Percentiles rank a stretch among this genome's conserved stretches.
phyloP scores from a whole-genome alignment of 2,888 invertebrate species.

The Orchesella flavescens region DNA sequence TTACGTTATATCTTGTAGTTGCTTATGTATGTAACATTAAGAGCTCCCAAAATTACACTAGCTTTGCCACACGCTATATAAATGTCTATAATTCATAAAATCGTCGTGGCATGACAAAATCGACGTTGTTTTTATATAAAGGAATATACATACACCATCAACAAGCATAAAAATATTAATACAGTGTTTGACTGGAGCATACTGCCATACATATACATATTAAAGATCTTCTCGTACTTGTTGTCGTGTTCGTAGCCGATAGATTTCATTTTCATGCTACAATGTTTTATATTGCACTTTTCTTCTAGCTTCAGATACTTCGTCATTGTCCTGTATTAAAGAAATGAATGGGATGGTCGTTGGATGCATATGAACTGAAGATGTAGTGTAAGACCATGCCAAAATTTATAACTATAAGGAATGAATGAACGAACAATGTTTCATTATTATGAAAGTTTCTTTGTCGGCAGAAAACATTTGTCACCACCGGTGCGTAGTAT shows the following conservation, averaged over 20 bases:
- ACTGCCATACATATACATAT: neutral
- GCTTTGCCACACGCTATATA: too few species aligned
- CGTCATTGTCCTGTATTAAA: slow-evolving; percentile 37
- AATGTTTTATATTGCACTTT: slow-evolving; percentile 13
- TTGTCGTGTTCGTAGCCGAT: neutral
- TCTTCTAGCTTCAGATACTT: slow-evolving; percentile 20
- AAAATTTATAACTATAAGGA: too few species aligned
- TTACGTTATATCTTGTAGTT: too few species aligned
- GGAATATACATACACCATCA: neutral
- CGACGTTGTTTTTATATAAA: too few species aligned
- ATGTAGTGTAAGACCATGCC: too few species aligned
- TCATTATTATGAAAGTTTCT: slow-evolving; percentile 24
- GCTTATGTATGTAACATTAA: too few species aligned
- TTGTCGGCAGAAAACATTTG: slow-evolving; percentile 22
- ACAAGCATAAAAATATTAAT: slow-evolving; percentile 39
- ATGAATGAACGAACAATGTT: neutral
- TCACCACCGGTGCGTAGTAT: slow-evolving; percentile 7
- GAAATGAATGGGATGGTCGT: slow-evolving; percentile 26
- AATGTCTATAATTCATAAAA: too few species aligned
- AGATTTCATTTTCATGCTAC: slow-evolving; percentile 8
- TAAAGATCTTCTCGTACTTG: neutral
- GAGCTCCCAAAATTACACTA: too few species aligned
- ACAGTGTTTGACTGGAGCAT: slow-evolving; percentile 3
- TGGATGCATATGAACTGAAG: neutral
- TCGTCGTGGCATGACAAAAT: too few species aligned